Conservation (phyloP, 2,113 vertebrate species). For the Chaetodon auriga region DNA sequence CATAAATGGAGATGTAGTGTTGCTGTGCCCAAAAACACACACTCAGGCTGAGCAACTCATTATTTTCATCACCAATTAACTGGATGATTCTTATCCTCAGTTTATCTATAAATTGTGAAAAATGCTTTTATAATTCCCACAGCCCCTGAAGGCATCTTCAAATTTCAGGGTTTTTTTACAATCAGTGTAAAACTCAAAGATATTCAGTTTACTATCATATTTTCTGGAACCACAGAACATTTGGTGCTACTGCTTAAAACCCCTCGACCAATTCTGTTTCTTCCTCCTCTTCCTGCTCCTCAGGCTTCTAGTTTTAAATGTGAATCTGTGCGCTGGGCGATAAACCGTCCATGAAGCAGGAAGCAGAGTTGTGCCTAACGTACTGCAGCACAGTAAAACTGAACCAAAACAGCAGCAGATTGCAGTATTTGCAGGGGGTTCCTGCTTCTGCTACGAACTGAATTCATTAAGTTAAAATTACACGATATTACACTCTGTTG, state of each 20-base stretch:
- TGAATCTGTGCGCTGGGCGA: background rate
- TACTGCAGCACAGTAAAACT: background rate
- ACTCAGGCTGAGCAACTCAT: background rate
- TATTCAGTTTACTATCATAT: too few relatives aligned
- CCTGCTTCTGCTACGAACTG: conserved; percentile 15
- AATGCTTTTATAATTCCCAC: background rate
- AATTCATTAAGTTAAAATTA: conserved; percentile 7
- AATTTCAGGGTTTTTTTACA: too few relatives aligned
- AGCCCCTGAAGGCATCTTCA: too few relatives aligned
- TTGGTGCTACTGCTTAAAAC: too few relatives aligned
- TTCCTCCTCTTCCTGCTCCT: background rate
- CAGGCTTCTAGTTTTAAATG: background rate
- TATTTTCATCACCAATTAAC: background rate
- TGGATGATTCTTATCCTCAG: background rate
- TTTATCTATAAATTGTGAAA: background rate
- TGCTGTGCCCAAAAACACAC: too few relatives aligned
- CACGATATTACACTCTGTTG: conserved; percentile 1
- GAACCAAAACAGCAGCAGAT: background rate
- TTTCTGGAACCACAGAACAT: too few relatives aligned
- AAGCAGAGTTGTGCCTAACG: background rate
- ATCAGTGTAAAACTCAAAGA: too few relatives aligned
- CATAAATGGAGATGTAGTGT: background rate
- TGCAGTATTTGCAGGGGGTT: conserved; percentile 6
- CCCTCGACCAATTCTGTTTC: background rate
- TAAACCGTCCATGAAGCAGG: background rate